Conservation (phyloP, 2,797 vertebrate species). For the Lacerta bilineata region DNA sequence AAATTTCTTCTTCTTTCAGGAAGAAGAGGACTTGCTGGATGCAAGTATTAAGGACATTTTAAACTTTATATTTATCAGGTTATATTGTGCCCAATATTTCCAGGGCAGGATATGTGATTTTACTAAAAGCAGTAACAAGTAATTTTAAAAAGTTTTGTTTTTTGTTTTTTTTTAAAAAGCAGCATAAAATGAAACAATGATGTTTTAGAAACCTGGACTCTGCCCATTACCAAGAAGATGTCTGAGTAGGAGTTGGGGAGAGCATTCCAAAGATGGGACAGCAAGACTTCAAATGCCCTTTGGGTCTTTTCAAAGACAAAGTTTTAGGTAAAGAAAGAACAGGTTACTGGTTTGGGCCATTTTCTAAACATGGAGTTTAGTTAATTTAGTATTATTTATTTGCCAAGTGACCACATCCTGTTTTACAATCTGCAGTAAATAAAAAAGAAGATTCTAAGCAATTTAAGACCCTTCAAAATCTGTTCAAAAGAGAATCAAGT, state of each 20-base stretch:
- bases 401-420: not conserved
- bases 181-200: not conserved
- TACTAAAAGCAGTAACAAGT: too few relatives aligned
- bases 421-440: not conserved
- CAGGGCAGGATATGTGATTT: not conserved
- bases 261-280: too few relatives aligned
- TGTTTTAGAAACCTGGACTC: not conserved
- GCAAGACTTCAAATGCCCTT: not conserved
- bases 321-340: not conserved
- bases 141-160: too few relatives aligned
- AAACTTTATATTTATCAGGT: not conserved
- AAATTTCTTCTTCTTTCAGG: conserved; percentile 32
- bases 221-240: too few relatives aligned
- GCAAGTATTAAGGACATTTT: not conserved
- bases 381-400: conserved; percentile 14
- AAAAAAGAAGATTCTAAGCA: not conserved
- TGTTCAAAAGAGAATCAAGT: not conserved
- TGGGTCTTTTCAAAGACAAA: not conserved
- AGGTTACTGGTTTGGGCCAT: conserved; percentile 25
- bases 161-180: not conserved
- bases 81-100: not conserved
- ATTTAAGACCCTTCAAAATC: not conserved
- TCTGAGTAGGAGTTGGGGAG: too few relatives aligned
- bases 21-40: conserved; percentile 31
- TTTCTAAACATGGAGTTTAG: conserved; percentile 18